Percentiles rank a stretch among this genome's conserved stretches.
Evolutionary conservation across 2,113 vertebrate genomes (phyloP).

Genomic region (Dasyornis broadbenti): DNA sequence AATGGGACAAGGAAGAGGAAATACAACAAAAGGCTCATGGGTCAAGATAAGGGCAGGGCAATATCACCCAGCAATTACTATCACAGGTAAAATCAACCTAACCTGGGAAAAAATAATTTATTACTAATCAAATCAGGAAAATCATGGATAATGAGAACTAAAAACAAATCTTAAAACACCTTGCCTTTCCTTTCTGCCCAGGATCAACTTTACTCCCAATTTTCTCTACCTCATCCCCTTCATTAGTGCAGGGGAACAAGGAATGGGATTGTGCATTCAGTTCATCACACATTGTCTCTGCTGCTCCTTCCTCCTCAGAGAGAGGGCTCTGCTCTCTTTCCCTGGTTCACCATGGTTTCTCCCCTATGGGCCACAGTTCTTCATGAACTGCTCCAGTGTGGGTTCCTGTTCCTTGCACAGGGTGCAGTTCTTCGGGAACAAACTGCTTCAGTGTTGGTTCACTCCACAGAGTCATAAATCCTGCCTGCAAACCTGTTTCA

Average conservation of each 20-base stretch:
- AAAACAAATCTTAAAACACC: background rate
- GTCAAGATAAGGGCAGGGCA: background rate
- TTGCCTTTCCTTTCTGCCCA: background rate
- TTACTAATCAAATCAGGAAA: background rate
- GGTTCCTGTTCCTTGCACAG: background rate
- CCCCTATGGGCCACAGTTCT: background rate
- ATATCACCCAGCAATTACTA: background rate
- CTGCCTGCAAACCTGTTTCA: background rate
- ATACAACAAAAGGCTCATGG: background rate
- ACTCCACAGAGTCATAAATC: background rate
- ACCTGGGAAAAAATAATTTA: background rate
- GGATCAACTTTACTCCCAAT: background rate
- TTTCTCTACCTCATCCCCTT: background rate
- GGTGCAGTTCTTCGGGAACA: background rate
- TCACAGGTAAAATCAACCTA: background rate
- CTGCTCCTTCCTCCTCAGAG: background rate
- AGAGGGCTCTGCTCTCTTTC: background rate
- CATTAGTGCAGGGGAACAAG: background rate
- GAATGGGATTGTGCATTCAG: background rate
- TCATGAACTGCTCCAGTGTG: accelerated
- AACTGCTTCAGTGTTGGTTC: background rate
- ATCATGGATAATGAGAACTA: background rate
- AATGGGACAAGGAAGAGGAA: background rate
- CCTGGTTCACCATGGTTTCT: too few species aligned
- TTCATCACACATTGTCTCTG: background rate